Conservation (phyloP, 2,113 vertebrate genomes). For the Rhea pennata region DNA sequence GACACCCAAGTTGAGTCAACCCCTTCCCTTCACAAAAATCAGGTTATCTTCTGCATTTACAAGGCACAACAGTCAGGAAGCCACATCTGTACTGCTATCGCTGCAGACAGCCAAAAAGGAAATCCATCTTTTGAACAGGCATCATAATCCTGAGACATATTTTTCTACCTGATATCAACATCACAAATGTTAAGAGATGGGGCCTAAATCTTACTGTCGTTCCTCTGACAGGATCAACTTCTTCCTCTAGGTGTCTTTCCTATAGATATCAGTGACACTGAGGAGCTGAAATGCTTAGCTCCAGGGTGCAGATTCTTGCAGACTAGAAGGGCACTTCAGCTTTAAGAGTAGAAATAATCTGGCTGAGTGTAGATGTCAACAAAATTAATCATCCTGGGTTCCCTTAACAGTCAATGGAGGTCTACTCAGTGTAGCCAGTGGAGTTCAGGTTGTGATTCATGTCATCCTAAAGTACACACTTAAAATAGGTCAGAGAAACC, state of each 20-base stretch:
- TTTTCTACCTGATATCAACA: neutral
- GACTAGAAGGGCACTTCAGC: neutral
- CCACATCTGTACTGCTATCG: neutral
- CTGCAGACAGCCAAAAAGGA: neutral
- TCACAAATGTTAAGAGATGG: neutral
- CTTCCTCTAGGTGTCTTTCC: neutral
- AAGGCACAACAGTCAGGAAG: neutral
- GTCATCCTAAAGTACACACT: constrained; percentile 32
- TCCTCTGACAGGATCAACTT: neutral
- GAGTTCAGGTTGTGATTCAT: constrained; percentile 46
- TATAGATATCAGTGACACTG: neutral
- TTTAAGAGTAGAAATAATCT: constrained; percentile 30
- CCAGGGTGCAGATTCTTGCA: neutral
- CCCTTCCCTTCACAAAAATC: neutral
- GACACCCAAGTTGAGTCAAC: neutral
- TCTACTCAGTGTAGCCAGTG: neutral
- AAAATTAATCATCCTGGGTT: neutral
- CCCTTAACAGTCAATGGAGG: constrained; percentile 12
- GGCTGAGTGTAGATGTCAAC: neutral
- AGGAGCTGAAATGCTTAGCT: neutral
- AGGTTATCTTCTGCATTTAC: neutral
- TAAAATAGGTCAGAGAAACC: constrained; percentile 46
- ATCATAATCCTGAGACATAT: neutral
- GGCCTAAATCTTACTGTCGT: neutral
- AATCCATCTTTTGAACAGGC: neutral